Conservation (phyloP, 2,888 invertebrate species). For the Microctonus hyperodae region DNA sequence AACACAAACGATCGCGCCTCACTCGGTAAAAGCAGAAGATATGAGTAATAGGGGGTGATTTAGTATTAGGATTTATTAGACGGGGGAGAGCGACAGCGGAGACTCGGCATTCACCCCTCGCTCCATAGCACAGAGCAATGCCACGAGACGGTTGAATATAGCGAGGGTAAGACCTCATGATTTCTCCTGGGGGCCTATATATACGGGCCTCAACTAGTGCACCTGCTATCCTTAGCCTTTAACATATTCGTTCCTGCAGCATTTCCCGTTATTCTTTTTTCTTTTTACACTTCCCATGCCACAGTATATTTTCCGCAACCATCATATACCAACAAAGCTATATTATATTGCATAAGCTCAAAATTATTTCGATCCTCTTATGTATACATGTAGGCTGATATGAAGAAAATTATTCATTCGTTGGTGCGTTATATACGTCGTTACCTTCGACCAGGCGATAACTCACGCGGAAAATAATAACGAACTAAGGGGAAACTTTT, state of each 20-base stretch:
- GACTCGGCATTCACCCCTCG: slow-evolving; percentile 29
- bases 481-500: slow-evolving; percentile 15
- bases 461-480: slow-evolving; percentile 33
- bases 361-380: slow-evolving; percentile 23
- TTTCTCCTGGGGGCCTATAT: slow-evolving; percentile 59
- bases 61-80: slow-evolving; percentile 61
- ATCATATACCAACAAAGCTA: neutral
- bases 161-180: slow-evolving; percentile 59
- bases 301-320: slow-evolving; percentile 19
- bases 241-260: slow-evolving; percentile 24
- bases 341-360: slow-evolving; percentile 18
- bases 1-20: slow-evolving; percentile 13
- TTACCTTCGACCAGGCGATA: slow-evolving; percentile 13
- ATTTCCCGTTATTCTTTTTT: slow-evolving; percentile 24
- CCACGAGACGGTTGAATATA: slow-evolving; percentile 28
- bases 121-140: slow-evolving; percentile 26
- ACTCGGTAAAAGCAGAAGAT: slow-evolving; percentile 45
- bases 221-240: slow-evolving; percentile 53
- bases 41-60: slow-evolving; percentile 60
- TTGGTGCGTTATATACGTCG: slow-evolving; percentile 21
- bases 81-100: slow-evolving; percentile 27
- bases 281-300: slow-evolving; percentile 12
- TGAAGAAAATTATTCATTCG: slow-evolving; percentile 15
- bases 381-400: neutral
- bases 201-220: slow-evolving; percentile 52